phyloP scores from a whole-genome alignment of 1,140 invertebrate genomes.

The Drosophila persimilis region DNA sequence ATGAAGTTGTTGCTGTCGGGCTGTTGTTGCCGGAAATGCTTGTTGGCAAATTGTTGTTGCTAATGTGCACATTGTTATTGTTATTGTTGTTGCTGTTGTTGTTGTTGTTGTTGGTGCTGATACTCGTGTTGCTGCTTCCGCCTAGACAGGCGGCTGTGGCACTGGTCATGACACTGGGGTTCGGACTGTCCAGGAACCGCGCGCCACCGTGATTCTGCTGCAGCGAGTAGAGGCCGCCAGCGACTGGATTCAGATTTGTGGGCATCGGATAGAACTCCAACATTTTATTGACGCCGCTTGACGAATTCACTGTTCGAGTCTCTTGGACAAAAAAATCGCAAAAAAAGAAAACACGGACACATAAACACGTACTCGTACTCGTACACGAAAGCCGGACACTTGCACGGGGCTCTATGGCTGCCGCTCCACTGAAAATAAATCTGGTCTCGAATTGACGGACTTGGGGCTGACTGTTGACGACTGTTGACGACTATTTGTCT shows the following conservation, averaged over 20 bases:
- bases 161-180: constrained; percentile 42
- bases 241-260: constrained; percentile 81
- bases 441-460: too few species aligned
- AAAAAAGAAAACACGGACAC: too few species aligned
- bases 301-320: constrained; percentile 13
- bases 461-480: background rate
- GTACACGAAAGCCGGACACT: too few species aligned
- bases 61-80: constrained; percentile 21
- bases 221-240: constrained; percentile 74
- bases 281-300: constrained; percentile 57
- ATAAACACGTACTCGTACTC: too few species aligned
- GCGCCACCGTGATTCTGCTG: constrained; percentile 80
- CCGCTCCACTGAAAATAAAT: too few species aligned
- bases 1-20: constrained; percentile 67
- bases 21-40: constrained; percentile 66
- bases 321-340: too few species aligned
- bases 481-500: background rate
- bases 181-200: constrained; percentile 77
- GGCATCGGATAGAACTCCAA: constrained; percentile 83
- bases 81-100: constrained; percentile 38
- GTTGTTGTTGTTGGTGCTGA: constrained; percentile 35
- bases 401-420: too few species aligned
- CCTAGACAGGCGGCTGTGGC: constrained; percentile 38
- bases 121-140: constrained; percentile 36
- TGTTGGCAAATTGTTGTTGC: constrained; percentile 44